These are phyloP conservation scores for Pararge aegeria DNA, from an alignment of 1,140 invertebrate genomes.

Conservation along the genomic window DNA sequence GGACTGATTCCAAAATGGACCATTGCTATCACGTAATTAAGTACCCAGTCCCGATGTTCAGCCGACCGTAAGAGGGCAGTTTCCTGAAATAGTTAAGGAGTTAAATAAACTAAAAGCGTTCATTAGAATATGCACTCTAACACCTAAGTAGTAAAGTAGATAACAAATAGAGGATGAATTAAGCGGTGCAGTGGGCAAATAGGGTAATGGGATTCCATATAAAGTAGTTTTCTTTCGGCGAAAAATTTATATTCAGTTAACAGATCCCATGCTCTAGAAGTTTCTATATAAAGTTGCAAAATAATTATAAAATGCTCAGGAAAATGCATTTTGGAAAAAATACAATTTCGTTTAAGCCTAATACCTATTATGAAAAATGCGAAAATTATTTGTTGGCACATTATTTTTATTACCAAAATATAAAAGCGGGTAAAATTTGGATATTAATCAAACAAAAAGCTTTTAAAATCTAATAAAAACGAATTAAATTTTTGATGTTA, in stretches of 20 bases:
- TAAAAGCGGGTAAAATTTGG: too few relatives aligned
- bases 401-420: too few relatives aligned
- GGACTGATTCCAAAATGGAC: constrained; percentile 36
- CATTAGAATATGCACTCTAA: constrained; percentile 27
- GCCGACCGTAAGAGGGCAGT: constrained; percentile 42
- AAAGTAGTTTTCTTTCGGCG: constrained; percentile 47
- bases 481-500: too few relatives aligned
- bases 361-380: too few relatives aligned
- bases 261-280: constrained; percentile 14
- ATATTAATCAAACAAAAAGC: too few relatives aligned
- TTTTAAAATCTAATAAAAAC: too few relatives aligned
- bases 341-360: too few relatives aligned
- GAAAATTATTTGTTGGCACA: too few relatives aligned
- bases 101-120: constrained; percentile 27
- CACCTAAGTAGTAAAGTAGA: neutral
- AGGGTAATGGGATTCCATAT: constrained; percentile 45
- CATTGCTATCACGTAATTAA: constrained; percentile 51
- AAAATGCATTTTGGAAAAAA: neutral
- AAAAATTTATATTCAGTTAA: constrained; percentile 39
- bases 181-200: constrained; percentile 36
- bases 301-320: neutral
- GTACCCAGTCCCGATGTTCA: constrained; percentile 42
- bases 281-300: neutral
- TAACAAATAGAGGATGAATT: constrained; percentile 12
- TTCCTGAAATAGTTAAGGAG: constrained; percentile 38